Evolutionary conservation across 2,888 invertebrate genomes (phyloP).

Genomic region (Orchestes rusci): DNA sequence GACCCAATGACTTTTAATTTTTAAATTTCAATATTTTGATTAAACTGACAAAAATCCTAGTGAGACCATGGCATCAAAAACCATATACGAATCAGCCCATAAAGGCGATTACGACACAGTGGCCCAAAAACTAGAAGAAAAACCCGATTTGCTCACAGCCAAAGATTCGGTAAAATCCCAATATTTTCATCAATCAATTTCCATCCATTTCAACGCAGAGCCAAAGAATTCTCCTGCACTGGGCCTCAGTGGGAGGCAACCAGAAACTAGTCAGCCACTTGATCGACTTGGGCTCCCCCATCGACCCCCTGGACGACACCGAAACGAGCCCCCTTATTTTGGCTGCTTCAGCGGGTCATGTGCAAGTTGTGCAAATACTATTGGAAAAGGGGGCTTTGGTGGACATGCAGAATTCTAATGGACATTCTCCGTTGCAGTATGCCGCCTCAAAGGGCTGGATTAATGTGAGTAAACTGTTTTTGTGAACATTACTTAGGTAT

Average conservation of each 20-base stretch:
- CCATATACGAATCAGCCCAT: constrained; percentile 60
- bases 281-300: constrained; percentile 56
- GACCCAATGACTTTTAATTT: too few relatives aligned
- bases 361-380: constrained; percentile 58
- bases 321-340: constrained; percentile 72
- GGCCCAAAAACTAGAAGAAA: constrained; percentile 53
- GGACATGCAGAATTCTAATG: constrained; percentile 63
- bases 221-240: constrained; percentile 65
- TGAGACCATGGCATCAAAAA: constrained; percentile 32
- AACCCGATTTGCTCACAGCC: constrained; percentile 46
- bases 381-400: constrained; percentile 64
- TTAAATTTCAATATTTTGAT: too few relatives aligned
- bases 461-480: constrained; percentile 56
- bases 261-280: constrained; percentile 63
- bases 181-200: too few relatives aligned
- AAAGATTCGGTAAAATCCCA: constrained; percentile 48
- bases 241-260: constrained; percentile 75
- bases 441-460: constrained; percentile 77
- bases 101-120: constrained; percentile 64
- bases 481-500: too few relatives aligned
- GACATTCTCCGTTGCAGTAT: constrained; percentile 78
- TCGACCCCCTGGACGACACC: constrained; percentile 68
- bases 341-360: constrained; percentile 70
- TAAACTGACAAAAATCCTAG: too few relatives aligned
- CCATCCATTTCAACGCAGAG: constrained; percentile 57